These are phyloP conservation scores for Azemiops feae DNA, from an alignment of 2,113 vertebrate genomes.

Conservation along the genomic window DNA sequence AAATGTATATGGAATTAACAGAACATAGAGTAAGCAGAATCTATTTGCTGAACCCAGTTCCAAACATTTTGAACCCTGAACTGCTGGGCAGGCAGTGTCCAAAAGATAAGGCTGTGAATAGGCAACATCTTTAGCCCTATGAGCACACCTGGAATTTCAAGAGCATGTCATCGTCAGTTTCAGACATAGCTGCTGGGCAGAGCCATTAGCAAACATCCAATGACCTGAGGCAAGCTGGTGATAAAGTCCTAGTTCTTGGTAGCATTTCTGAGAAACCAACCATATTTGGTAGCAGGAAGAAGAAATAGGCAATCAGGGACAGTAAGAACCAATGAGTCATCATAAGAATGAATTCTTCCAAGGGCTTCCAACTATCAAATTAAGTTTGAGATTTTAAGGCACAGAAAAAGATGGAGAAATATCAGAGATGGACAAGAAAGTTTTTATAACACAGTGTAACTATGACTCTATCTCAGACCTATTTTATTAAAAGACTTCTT, in stretches of 20 bases:
- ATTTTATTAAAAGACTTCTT: not conserved
- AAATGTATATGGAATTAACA: conserved; percentile 7
- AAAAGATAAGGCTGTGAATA: not conserved
- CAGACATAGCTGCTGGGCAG: not conserved
- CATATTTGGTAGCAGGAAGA: not conserved
- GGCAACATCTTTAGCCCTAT: not conserved
- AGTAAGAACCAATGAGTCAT: not conserved
- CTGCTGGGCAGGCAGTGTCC: not conserved
- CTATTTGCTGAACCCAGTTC: not conserved
- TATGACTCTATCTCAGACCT: not conserved
- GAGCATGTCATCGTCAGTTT: not conserved
- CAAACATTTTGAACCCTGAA: rapidly evolving
- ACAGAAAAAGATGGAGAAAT: not conserved
- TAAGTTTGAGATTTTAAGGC: not conserved
- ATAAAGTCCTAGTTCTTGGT: not conserved
- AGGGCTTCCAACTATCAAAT: not conserved
- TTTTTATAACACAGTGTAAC: not conserved
- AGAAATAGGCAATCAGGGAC: not conserved
- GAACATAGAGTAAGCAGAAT: conserved; percentile 35
- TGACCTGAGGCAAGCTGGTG: not conserved
- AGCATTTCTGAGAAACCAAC: not conserved
- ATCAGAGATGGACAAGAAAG: too few relatives aligned
- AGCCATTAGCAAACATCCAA: not conserved
- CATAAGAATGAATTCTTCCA: not conserved
- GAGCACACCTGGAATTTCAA: not conserved